Conservation (phyloP, 2,113 vertebrate species). For the Aviceda subcristata region DNA sequence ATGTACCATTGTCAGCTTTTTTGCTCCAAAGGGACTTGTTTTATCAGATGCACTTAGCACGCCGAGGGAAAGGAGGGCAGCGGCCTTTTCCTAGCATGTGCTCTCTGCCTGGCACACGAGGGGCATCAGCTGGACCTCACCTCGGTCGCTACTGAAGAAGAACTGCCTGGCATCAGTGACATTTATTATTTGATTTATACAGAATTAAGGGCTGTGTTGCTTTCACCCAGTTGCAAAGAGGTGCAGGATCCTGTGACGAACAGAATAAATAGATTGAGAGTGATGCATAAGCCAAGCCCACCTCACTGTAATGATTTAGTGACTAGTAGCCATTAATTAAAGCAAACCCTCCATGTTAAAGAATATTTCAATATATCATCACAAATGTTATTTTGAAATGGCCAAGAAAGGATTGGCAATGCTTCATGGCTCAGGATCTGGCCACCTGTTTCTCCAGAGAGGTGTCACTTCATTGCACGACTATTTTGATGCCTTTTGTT, state of each 20-base stretch:
- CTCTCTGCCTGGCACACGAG: not conserved
- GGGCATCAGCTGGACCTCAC: not conserved
- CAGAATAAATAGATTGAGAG: not conserved
- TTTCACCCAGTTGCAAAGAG: not conserved
- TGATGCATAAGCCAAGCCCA: not conserved
- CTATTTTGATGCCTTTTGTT: not conserved
- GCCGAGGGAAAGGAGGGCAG: not conserved
- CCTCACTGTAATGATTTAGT: not conserved
- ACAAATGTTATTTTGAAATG: not conserved
- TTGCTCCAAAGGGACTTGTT: not conserved
- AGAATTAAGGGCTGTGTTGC: not conserved
- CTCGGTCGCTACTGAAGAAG: not conserved
- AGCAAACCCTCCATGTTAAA: not conserved
- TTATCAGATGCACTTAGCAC: not conserved
- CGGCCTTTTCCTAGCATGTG: not conserved
- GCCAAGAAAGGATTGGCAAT: not conserved
- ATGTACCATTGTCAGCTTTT: not conserved
- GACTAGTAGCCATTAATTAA: not conserved
- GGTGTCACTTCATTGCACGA: not conserved
- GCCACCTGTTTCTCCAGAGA: not conserved
- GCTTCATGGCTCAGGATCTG: not conserved
- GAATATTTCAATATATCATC: not conserved
- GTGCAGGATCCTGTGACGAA: not conserved
- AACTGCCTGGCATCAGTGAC: not conserved
- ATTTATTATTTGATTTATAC: not conserved